Evolutionary conservation across 1,140 invertebrate species (phyloP), one percentile per base, ranked within the genome.

Genomic region (Leptopilina clavipes): DNA sequence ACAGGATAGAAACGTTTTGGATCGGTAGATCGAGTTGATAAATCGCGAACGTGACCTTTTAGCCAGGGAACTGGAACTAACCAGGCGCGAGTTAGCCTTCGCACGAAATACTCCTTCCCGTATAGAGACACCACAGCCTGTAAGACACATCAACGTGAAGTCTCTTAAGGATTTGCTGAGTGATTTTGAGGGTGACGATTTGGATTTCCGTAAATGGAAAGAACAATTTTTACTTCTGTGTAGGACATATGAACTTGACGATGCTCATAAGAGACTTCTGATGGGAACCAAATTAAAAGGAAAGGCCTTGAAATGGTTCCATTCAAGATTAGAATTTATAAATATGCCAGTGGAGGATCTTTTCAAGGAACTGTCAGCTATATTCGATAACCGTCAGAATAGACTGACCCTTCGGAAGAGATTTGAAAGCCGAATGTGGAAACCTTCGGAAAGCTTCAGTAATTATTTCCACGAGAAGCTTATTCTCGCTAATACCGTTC

Each of bases 241-340:
- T 14, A 17, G 12, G 2, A 54, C 45, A 6, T 73, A 73, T 14
- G 18, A 73, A 14, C 19, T 75, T 1, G n/a, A n/a, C 12, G 59
- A 73, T 17, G 25, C 73, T 43, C 6, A 31, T 7, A 71, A 17
- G 7, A 12, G 56, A 22, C 19, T 77, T 8, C 18, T 77, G 3
- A 52, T 77, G 54, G 43, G 74, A 10, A 37, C 40, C 7, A 74
- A 65, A 17, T n/a, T 80, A 5, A 78, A 77, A 31, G 74, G 19
- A 12, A 71, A 56, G 48, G 79, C 79, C 6, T 19, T 65, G 18
- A 72, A n/a, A n/a, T 78, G 74, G 79, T 78, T 80, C 25, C 79
- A 77, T 40, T 78, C 74, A 0, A 76, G 59, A 43, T 17, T 65
- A 0, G 59, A 77, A n/a, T 72, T 76, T 52, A 18, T 78, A 40